A percentile compares a stretch with the other conserved stretches of the same genome.
phyloP scores from a whole-genome alignment of 2,888 invertebrate genomes.

The Cantharis rufa region DNA sequence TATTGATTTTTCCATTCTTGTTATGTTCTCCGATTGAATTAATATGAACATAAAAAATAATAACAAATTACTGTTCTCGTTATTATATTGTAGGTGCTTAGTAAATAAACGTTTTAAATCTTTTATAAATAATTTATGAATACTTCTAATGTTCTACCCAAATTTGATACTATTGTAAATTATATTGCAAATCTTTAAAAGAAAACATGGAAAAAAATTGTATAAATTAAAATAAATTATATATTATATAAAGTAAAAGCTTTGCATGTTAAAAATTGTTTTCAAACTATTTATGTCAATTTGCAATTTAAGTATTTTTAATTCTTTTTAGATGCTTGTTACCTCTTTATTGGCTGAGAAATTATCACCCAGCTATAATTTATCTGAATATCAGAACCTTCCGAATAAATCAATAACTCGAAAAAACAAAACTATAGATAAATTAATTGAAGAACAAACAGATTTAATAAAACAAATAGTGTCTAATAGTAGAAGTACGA shows the following conservation, averaged over 20 bases:
- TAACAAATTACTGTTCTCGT: not conserved
- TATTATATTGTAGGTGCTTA: not conserved
- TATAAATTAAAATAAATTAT: not conserved
- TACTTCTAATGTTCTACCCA: not conserved
- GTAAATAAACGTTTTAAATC: not conserved
- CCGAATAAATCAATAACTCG: slow-evolving; percentile 6
- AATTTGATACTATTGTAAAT: not conserved
- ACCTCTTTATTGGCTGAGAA: not conserved
- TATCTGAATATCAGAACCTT: slow-evolving; percentile 8
- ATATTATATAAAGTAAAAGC: no score
- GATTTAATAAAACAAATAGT: slow-evolving; percentile 50
- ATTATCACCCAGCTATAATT: not conserved
- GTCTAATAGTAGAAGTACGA: slow-evolving; percentile 28
- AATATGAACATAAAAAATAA: not conserved
- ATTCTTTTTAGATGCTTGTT: not conserved
- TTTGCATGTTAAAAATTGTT: no score
- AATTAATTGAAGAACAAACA: slow-evolving; percentile 48
- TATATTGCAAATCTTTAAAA: not conserved
- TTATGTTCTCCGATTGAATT: not conserved
- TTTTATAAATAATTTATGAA: not conserved
- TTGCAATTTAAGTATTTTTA: not conserved
- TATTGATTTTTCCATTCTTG: not conserved
- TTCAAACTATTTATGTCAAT: not conserved
- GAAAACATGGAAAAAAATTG: not conserved
- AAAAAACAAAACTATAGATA: slow-evolving; percentile 40